These are phyloP conservation scores for Tetragonula clypearis DNA, from an alignment of 1,140 invertebrate genomes.

Conservation along the genomic window DNA sequence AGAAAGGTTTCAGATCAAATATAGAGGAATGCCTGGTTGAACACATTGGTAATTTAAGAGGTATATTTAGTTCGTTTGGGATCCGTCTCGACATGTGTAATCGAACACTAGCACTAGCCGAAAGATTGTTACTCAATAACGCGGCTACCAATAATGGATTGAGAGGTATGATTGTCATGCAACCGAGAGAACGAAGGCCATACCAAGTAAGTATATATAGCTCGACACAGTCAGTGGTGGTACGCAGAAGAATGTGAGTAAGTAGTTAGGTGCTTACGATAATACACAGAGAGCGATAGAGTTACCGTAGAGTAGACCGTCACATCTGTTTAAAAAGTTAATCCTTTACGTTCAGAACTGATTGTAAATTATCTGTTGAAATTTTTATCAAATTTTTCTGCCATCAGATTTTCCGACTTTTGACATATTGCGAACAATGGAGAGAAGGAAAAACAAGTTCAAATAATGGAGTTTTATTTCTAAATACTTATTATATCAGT, in stretches of 20 bases:
- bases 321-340: not conserved
- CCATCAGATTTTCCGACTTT: too few relatives aligned
- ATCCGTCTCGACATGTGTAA: not conserved
- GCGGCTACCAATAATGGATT: conserved; percentile 37
- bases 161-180: conserved; percentile 61
- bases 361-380: too few relatives aligned
- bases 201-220: conserved; percentile 58
- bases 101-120: not conserved
- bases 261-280: not conserved
- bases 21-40: too few relatives aligned
- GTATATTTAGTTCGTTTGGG: not conserved
- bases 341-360: too few relatives aligned
- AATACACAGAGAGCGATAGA: not conserved
- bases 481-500: too few relatives aligned
- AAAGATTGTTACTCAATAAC: conserved; percentile 35
- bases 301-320: conserved; percentile 3
- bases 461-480: too few relatives aligned
- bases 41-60: not conserved
- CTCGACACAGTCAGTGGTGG: conserved; percentile 22
- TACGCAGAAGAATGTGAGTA: conserved; percentile 2
- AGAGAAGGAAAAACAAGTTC: too few relatives aligned
- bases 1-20: not conserved
- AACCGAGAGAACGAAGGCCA: conserved; percentile 60
- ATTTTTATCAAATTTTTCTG: too few relatives aligned
- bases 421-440: too few relatives aligned